phyloP scores from a whole-genome alignment of 2,797 vertebrate species.

The Poeciliopsis presidionis region DNA sequence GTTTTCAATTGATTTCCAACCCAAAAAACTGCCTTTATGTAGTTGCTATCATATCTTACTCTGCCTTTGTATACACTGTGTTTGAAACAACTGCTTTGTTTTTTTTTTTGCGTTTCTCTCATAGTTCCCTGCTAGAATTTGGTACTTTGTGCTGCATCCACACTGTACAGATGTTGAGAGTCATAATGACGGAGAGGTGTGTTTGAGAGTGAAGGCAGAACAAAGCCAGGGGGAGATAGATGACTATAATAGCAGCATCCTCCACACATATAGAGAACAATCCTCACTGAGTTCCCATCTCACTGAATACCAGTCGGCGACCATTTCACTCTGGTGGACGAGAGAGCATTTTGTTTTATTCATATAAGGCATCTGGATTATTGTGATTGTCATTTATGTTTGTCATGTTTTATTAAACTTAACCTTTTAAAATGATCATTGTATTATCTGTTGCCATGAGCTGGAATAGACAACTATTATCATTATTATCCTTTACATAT shows the following conservation, averaged over 20 bases:
- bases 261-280: conserved; percentile 67
- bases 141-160: conserved; percentile 31
- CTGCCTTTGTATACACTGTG: not conserved
- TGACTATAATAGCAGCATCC: conserved; percentile 72
- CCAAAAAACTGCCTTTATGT: not conserved
- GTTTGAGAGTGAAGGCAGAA: conserved; percentile 67
- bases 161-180: conserved; percentile 38
- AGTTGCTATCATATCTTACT: not conserved
- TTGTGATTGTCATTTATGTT: conserved; percentile 4
- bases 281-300: conserved; percentile 60
- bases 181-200: conserved; percentile 63
- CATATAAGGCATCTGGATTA: not conserved
- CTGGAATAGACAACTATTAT: not conserved
- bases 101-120: conserved; percentile 27
- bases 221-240: conserved; percentile 67
- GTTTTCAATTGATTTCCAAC: not conserved
- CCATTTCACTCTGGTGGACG: conserved; percentile 35
- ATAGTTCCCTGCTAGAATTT: conserved; percentile 17
- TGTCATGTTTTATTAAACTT: conserved; percentile 2
- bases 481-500: not conserved
- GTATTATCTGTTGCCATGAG: not conserved
- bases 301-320: conserved; percentile 23
- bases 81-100: conserved; percentile 12
- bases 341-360: conserved; percentile 13
- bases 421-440: not conserved